Base-by-base conservation (phyloP, 2,797 vertebrate species). In the Ispidina lecontei region DNA sequence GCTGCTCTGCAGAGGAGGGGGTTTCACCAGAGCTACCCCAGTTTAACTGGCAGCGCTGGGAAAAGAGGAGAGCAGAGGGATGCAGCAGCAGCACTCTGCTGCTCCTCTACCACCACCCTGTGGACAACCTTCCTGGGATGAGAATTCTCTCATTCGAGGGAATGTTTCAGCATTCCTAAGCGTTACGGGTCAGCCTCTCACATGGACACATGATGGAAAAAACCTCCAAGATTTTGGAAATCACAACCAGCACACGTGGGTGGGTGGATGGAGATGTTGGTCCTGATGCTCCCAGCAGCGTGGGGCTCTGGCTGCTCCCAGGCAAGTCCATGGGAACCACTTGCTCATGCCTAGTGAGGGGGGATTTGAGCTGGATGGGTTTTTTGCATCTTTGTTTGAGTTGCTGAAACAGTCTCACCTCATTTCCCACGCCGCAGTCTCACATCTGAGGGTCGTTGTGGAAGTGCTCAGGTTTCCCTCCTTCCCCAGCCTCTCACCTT, bases 101-200 rank as follows among this genome's bases (percentile, higher is more conserved):
- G 82, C 58, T 90, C 76, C 84, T 96, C 89, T 96, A 33, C 83
- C 74, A 62, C 92, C 87, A 88, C 92, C 88, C 62, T 85, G 88
- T 91, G 96, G 89, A 17, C 87, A 84, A 12, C 26, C 46, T 15
- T 17, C 15, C 31, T 47, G 46, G 23, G 31, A 10, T 9, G 37
- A 5, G 12, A 51, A 14, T 26, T 39, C 49, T 62, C 29, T 52
- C 47, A 13, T 55, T 21, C 1, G 33, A 31, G 26, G 23, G 10
- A 26, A 12, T 2, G 13, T 29, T 59, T 43, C 3, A 1, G 25
- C 54, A 0, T 17, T 47, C 26, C 69, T 14, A 12, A 86, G 39
- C 2, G 4, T 4, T 19, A 0, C 0, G 12, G 56, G 15, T 18
- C 58, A n/a, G 23, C 16, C n/a, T 81, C 19, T 43, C 43, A 2